Evolutionary conservation across 92 coral and sea anemone genomes (phyloP).

Genomic region (Phymanthus crucifer): DNA sequence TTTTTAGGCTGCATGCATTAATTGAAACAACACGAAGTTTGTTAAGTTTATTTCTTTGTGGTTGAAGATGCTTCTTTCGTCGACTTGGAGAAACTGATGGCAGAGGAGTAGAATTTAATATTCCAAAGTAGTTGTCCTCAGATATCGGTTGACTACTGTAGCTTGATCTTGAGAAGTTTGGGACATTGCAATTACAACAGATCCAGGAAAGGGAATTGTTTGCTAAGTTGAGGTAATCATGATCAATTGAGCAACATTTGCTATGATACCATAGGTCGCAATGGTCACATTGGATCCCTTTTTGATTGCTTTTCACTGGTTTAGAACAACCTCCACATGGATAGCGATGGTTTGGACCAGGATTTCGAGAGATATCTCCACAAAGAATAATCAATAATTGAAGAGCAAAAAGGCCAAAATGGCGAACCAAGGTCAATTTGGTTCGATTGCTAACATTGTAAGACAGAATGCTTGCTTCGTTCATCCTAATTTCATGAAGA

Average conservation of each 20-base stretch:
- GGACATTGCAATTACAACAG: conserved; percentile 14
- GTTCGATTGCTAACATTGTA: not conserved
- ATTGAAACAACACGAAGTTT: too few species aligned
- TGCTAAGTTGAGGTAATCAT: conserved; percentile 6
- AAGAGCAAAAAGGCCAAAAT: not conserved
- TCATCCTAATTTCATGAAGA: not conserved
- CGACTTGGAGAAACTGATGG: too few species aligned
- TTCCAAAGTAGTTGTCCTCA: too few species aligned
- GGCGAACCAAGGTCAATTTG: not conserved
- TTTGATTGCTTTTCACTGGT: conserved; percentile 11
- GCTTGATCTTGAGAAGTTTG: conserved; percentile 25
- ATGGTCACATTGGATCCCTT: conserved; percentile 16
- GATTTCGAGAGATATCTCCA: not conserved
- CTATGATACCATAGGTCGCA: not conserved
- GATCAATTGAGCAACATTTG: too few species aligned
- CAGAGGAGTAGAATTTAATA: too few species aligned
- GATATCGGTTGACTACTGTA: not conserved
- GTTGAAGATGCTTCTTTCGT: too few species aligned
- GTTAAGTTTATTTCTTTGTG: too few species aligned
- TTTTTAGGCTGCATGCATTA: too few species aligned
- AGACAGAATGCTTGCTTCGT: not conserved
- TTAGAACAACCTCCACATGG: conserved; percentile 13
- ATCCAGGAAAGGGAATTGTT: conserved; percentile 23
- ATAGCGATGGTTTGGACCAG: not conserved
- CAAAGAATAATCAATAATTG: not conserved